Evolutionary conservation across 2,113 vertebrate genomes (phyloP).

Genomic region (Okapia johnstoni): DNA sequence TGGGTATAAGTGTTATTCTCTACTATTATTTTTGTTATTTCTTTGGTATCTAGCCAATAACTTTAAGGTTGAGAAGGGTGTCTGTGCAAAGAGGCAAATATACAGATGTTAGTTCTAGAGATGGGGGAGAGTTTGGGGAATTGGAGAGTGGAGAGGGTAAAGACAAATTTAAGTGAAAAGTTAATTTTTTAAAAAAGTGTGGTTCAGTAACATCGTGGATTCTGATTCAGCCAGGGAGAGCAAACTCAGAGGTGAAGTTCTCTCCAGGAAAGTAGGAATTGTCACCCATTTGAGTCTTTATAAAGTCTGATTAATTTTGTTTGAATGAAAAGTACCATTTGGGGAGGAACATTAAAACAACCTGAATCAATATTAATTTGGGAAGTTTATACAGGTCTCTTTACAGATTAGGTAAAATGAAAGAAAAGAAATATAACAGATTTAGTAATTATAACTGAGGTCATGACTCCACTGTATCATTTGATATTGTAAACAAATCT

Average conservation of each 20-base stretch:
- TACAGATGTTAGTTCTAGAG: background rate
- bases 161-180: background rate
- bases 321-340: slow-evolving; percentile 33
- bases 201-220: background rate
- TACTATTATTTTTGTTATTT: background rate
- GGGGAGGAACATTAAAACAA: background rate
- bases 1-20: background rate
- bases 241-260: background rate
- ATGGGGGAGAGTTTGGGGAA: background rate
- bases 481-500: slow-evolving; percentile 5
- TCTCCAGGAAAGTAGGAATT: background rate
- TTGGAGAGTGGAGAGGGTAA: background rate
- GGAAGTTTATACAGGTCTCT: slow-evolving; percentile 3
- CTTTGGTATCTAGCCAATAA: background rate
- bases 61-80: background rate
- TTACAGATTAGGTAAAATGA: slow-evolving; percentile 21
- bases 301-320: slow-evolving; percentile 23
- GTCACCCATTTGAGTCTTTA: background rate
- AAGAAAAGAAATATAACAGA: slow-evolving; percentile 26
- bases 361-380: slow-evolving; percentile 40
- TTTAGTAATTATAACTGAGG: slow-evolving; percentile 8
- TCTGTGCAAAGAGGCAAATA: background rate
- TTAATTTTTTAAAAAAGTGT: background rate
- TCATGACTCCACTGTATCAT: background rate
- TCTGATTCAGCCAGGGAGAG: background rate